Evolutionary conservation across 1,140 invertebrate species (phyloP).

Genomic region (Phenacoccus solenopsis): DNA sequence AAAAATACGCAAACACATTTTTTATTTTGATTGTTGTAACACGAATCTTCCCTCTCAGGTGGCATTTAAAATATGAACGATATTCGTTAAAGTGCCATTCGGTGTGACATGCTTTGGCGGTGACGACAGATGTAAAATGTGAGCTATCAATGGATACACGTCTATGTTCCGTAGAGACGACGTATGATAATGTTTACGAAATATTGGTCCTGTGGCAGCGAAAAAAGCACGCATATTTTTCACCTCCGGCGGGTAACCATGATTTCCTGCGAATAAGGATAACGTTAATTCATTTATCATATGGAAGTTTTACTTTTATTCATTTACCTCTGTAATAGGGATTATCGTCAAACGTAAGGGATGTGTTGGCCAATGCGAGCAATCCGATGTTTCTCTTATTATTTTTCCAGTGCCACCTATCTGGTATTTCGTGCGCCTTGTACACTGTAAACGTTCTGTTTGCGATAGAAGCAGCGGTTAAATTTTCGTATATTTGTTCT

Average conservation of each 20-base stretch:
- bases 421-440: conserved; percentile 7
- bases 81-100: conserved; percentile 5
- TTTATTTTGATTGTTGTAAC: background rate
- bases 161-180: conserved; percentile 49
- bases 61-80: background rate
- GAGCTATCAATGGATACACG: conserved; percentile 46
- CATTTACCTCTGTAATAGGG: background rate
- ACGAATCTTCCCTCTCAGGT: conserved; percentile 23
- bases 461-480: background rate
- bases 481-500: conserved; percentile 17
- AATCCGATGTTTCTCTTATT: background rate
- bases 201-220: conserved; percentile 50
- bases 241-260: conserved; percentile 50
- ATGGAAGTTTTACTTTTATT: background rate
- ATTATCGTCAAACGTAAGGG: conserved; percentile 9
- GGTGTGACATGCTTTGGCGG: background rate
- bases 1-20: too few species aligned
- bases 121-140: conserved; percentile 19
- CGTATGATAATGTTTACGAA: conserved; percentile 37
- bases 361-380: background rate
- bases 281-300: too few species aligned
- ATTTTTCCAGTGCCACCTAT: conserved; percentile 18
- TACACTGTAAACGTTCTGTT: conserved; percentile 5
- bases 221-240: conserved; percentile 53
- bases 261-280: conserved; percentile 36